Evolutionary conservation across 2,113 vertebrate species (phyloP).

Genomic region (Picathartes gymnocephalus): DNA sequence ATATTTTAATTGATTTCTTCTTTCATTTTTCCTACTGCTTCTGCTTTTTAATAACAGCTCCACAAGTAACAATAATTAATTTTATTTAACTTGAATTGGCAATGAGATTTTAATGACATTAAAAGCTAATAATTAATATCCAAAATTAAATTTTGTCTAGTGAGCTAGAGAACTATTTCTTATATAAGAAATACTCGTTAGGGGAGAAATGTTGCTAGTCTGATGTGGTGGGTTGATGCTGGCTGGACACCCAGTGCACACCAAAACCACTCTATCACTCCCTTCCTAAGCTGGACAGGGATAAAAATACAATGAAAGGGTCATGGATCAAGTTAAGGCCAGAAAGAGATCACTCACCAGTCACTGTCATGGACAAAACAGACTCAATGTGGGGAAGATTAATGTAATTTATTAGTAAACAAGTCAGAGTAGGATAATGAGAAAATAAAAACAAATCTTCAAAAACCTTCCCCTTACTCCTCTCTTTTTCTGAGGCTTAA

Average conservation of each 20-base stretch:
- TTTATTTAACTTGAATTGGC: neutral
- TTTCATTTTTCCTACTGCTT: neutral
- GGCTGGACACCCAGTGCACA: neutral
- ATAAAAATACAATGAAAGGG: neutral
- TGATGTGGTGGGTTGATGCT: neutral
- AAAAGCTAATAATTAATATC: neutral
- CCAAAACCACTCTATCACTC: neutral
- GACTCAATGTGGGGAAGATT: neutral
- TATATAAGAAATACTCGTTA: neutral
- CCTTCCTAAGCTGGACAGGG: neutral
- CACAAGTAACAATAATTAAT: neutral
- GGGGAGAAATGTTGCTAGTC: neutral
- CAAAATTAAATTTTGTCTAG: neutral
- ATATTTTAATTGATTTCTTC: neutral
- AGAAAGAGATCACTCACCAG: neutral
- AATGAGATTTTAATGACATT: neutral
- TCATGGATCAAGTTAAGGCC: neutral
- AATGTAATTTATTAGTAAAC: neutral
- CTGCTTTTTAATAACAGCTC: neutral
- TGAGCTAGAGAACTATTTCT: neutral
- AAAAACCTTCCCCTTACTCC: neutral
- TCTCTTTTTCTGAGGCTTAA: neutral
- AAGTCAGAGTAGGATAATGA: neutral
- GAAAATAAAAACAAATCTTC: neutral
- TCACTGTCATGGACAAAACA: neutral